Evolutionary conservation across 2,888 invertebrate species (phyloP), one percentile per base, ranked within the genome.

Genomic region (Dynastes hyllus): DNA sequence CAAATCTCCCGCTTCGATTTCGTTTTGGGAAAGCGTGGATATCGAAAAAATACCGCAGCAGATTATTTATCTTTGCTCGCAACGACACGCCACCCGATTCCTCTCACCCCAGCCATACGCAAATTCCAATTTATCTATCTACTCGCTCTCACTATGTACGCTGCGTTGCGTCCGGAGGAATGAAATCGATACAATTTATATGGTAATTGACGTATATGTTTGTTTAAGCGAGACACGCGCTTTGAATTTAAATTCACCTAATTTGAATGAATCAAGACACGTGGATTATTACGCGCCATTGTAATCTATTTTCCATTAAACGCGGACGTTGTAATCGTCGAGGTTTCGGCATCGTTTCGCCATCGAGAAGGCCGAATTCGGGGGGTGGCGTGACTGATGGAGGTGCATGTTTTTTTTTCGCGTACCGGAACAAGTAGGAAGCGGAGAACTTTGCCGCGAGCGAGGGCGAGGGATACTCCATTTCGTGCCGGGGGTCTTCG

Each of bases 131-230:
- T 16, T 8, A 55, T 55, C 55, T 53, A 53, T 16, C 53, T 3
- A 32, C 32, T 32, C 32, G 5, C 32, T 32, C 32, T 32, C 32
- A 53, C 53, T 55, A 53, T 53, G 29, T 29, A 63, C 63, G 63
- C 63, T 63, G 63, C 63, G 29, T n/a, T 51, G 27, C 69, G 69
- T 69, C 51, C 50, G 29, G 29, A 61, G 61, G 40, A 61, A 75
- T 45, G 73, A 45, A 61, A 75, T 45, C 73, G 77, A 81, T 80
- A 81, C 81, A 80, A 81, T 81, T 81, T 81, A 81, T 81, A 81
- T 81, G 81, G 80, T 81, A 81, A 81, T 81, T 80, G 80, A 77
- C 79, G 77, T 78, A 81, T 78, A 63, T 78, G 78, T 78, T 78
- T 78, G 78, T 78, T 78, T 73, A 65, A 81, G 71, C 67, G 77